Base-by-base conservation (phyloP, 2,797 vertebrate species). In the Onychomys torridus region DNA sequence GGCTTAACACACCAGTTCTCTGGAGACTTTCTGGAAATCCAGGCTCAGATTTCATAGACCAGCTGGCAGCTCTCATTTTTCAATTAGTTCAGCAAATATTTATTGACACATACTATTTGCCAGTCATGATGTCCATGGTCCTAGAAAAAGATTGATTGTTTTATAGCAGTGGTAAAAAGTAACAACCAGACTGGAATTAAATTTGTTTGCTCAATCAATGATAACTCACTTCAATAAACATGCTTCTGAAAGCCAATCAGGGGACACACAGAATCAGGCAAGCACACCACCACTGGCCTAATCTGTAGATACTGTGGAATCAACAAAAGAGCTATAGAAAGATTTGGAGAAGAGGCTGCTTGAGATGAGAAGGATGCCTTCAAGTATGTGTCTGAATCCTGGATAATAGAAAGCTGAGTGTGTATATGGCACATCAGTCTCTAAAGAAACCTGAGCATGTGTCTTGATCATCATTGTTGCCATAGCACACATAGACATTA, bases 291-390 rank as follows among this genome's bases (percentile, higher is more conserved):
- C 34, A 99, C 99, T 0, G 99, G 99, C 52, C 99, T 99, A 96
- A 99, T 99, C 98, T 99, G 99, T 98, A 99, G 99, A 98, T 99
- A 99, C 17, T 99, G 99, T 6, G 99, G 99, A 5, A 99, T 99
- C 27, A 99, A 99, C 98, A 99, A 99, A 98, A 98, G 99, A 91
- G 99, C 99, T 79, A 67, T 99, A 99, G 13, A 99, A 99, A 97
- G 99, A 99, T 98, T 99, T 99, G 91, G 99, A 99, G 98, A 99
- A 99, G 97, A 99, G 99, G 99, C 99, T 0, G 99, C 99, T 67
- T 5, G 99, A 99, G 99, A 99, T 99, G 99, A 99, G 99, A 99
- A 99, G 88, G 99, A 99, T 81, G 99, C 99, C 95, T 99, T 99
- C 98, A 99, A 99, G 92, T 67, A 8, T 99, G 99, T 0, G 99